Evolutionary conservation across 2,797 vertebrate genomes (phyloP), one percentile per base, ranked within the genome.

Genomic region (Champsocephalus esox): DNA sequence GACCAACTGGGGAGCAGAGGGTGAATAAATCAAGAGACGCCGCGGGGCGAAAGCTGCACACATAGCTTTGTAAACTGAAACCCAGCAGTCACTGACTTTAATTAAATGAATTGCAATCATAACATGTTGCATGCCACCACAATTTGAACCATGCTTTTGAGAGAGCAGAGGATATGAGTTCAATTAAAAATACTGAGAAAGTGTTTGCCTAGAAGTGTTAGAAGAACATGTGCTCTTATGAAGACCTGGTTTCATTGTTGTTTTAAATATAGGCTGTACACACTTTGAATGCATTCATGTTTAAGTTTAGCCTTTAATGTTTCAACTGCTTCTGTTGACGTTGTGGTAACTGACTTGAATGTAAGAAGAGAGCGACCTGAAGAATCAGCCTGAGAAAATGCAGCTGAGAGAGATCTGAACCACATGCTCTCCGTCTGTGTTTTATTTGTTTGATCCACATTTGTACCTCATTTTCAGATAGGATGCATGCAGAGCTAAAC

Each of bases 401-500:
- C 75, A 80, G 72, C 85, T 66, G 75, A 80, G 71, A 58, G 0
- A 79, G 56, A 86, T 73, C 34, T 56, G 69, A 85, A 81, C 65
- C 88, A 82, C 72, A 87, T 58, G 80, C 55, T 70, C 76, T 48
- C 6, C 38, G 43, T 41, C 50, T 28, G 24, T 0, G 3, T n/a
- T 81, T 81, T 56, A 41, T 85, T 87, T 79, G 62, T 80, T 88
- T 73, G 9, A 11, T 59, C 56, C 80, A 86, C 82, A 86, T 89
- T 89, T 88, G 82, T 63, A 88, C 63, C 45, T 78, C 7, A 70
- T 85, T 90, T 87, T 58, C 72, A 72, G 75, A 70, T 52, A 7
- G 2, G 54, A 68, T 54, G 51, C 71, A 16, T 2, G 62, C 58
- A 52, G 82, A 75, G 62, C 4, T 0, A 3, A 44, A 70, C 74